Base-by-base conservation (phyloP, 2,113 vertebrate genomes). In the Equus przewalskii region DNA sequence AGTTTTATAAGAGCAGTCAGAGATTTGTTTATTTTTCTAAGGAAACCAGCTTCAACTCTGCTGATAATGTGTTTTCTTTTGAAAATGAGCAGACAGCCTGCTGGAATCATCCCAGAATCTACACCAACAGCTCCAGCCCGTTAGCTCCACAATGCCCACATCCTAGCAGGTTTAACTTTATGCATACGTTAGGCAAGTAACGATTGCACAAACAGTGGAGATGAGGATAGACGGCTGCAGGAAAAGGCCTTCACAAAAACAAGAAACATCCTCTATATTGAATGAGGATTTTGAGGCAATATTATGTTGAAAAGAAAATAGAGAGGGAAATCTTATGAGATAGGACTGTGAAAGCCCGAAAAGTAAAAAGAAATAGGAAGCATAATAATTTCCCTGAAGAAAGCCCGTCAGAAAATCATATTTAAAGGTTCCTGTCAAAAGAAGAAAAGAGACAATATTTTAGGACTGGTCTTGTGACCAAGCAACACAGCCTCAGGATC, bases 21-120 rank as follows among this genome's bases (percentile, higher is more conserved):
- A 87, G 89, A 83, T 94, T 69, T 96, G 93, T 89, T 97, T 95
- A 78, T 91, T 96, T 93, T 96, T 94, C 86, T 86, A 76, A 89
- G 67, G 91, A 88, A 18, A 96, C 46, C 46, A 81, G 80, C 58
- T 92, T 95, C 89, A 64, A 81, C 70, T 97, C 76, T 90, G 75
- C 83, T 92, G 82, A 96, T 85, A 76, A 86, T 79, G 81, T 81
- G 41, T 87, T 97, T 97, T 96, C 81, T 86, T 96, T 84, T 92
- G 72, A 91, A 97, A 96, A 90, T 51, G 54, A 96, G 67, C 56
- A 88, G 92, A 92, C 89, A 91, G 64, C 49, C 69, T 92, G 51
- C 80, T 87, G 89, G 79, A 87, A 64, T 62, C 69, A n/a, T n/a
- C 89, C 82, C 79, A 64, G 70, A 90, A 96, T 41, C 93, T 14